Conservation (phyloP, 2,113 vertebrate genomes). For the Philantomba maxwellii region DNA sequence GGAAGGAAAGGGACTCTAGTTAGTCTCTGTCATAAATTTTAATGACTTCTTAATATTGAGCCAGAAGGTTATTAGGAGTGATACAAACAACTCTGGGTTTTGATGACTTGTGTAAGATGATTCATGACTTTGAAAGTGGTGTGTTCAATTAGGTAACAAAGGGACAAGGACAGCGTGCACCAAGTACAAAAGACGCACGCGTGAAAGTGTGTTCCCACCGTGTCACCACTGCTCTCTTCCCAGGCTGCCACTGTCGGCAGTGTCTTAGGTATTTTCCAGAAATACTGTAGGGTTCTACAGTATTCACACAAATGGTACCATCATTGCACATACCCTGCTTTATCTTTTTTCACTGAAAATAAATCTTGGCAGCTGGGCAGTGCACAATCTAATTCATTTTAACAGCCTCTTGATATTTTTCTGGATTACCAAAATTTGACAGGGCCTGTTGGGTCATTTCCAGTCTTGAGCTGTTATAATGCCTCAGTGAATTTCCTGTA, state of each 20-base stretch:
- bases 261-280: neutral
- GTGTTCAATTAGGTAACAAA: constrained; percentile 12
- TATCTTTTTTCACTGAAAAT: neutral
- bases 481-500: neutral
- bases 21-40: constrained; percentile 5
- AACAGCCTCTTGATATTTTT: neutral
- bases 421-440: neutral
- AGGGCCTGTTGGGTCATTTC: neutral
- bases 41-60: neutral
- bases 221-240: neutral
- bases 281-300: neutral
- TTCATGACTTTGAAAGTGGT: neutral
- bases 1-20: neutral
- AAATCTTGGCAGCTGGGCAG: neutral
- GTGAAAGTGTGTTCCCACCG: neutral
- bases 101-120: neutral
- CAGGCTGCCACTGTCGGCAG: neutral
- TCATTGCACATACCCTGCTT: neutral
- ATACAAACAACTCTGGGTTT: neutral
- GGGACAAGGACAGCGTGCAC: neutral
- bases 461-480: neutral
- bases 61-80: neutral
- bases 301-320: neutral
- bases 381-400: neutral
- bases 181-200: neutral